Base-by-base conservation (phyloP, 2,888 invertebrate genomes). In the Cosmia pyralina region DNA sequence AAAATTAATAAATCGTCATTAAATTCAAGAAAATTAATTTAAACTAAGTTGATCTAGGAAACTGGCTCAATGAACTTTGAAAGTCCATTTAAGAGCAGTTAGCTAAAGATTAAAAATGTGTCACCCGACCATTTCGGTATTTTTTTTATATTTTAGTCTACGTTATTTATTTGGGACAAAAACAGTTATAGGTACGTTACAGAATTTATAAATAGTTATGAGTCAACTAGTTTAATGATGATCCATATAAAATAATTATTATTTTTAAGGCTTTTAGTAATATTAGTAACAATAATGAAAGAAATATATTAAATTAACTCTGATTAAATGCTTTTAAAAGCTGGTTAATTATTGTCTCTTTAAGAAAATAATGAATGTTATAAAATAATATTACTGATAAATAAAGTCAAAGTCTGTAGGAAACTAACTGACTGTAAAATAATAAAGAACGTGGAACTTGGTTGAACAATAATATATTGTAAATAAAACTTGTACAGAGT, bases 51-150 rank as follows among this genome's bases (percentile, higher is more conserved):
- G 62, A 77, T 79, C 59, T 44, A 64, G 52, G 71, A 85, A 85
- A 82, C 85, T 79, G 81, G 82, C 85, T 84, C 78, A 70, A 84
- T 73, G 72, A 28, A 83, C 80, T 82, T 76, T 83, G 73, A 84
- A 88, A 85, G 69, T 74, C n/a, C n/a, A n/a, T n/a, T n/a, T 75
- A 83, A 65, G 72, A 83, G 79, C 78, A 80, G 75, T 77, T 68
- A 75, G 15, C 1, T 55, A 68, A 67, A 73, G 48, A 59, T 64
- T 44, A 59, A 64, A 71, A 69, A 72, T 62, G 52, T 67, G 44
- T 64, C 55, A 69, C 17, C 41, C 17, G 53, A 15, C 17, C 53
- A 0, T 68, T 75, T 6, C 7, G 17, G 17, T 19, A 7, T 48
- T 7, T 48, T 15, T 48, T 17, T 48, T 19, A n/a, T n/a, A n/a